Evolutionary conservation across 2,797 vertebrate genomes (phyloP).

Genomic region (Carcharodon carcharias): DNA sequence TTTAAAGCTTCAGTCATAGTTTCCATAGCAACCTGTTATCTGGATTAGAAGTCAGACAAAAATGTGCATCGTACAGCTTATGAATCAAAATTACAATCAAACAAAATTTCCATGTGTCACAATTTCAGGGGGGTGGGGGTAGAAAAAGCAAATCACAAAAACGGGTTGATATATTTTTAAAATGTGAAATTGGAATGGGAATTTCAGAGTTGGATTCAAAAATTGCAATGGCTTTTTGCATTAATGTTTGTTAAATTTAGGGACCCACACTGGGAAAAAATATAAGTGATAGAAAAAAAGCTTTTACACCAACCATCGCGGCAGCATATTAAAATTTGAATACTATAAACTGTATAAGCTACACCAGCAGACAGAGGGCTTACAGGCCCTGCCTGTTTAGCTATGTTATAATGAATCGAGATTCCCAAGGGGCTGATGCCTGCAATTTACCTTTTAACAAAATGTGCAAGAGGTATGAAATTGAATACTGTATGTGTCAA

Average conservation of each 20-base stretch:
- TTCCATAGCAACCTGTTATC: neutral
- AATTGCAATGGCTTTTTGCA: neutral
- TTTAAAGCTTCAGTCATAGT: slow-evolving; percentile 11
- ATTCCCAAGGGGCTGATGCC: neutral
- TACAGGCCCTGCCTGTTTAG: neutral
- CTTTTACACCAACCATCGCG: neutral
- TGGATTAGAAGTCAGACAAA: neutral
- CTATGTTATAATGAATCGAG: neutral
- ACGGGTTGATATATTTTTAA: neutral
- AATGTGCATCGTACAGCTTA: neutral
- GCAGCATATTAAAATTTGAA: neutral
- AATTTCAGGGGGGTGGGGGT: neutral
- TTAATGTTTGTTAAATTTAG: neutral
- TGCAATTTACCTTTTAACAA: neutral
- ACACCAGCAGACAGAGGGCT: neutral
- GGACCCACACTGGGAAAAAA: neutral
- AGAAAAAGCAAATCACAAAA: neutral
- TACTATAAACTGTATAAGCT: neutral
- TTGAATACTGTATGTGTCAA: neutral
- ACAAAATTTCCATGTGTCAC: neutral
- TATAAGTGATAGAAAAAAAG: neutral
- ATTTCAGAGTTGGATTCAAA: neutral
- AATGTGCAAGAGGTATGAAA: neutral
- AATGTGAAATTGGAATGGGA: neutral
- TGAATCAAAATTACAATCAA: neutral